Evolutionary conservation across 2,888 invertebrate genomes (phyloP).

Genomic region (Rosalia funebris): DNA sequence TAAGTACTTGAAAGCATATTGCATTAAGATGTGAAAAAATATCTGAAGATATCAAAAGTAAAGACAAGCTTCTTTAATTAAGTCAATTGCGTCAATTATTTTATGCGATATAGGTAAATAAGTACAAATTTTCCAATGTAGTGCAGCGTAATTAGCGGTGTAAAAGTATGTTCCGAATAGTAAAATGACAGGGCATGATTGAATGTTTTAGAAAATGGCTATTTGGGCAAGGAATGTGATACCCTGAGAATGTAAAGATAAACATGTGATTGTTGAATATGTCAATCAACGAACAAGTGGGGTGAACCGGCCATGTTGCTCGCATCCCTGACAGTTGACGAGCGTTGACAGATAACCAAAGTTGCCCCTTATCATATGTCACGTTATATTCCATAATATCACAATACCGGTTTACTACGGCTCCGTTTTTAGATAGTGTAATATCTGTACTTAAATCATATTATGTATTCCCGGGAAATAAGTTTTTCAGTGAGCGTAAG

Average conservation of each 20-base stretch:
- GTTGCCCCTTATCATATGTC: constrained; percentile 58
- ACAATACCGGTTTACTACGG: not conserved
- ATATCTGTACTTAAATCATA: constrained; percentile 1
- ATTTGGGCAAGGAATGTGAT: constrained; percentile 50
- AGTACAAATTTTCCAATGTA: too few species aligned
- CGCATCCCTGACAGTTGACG: constrained; percentile 59
- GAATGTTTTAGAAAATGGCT: constrained; percentile 48
- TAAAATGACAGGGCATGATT: constrained; percentile 47
- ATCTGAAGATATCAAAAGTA: too few species aligned
- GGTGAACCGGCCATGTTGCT: constrained; percentile 60
- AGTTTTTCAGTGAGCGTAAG: constrained; percentile 12
- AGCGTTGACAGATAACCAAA: constrained; percentile 56
- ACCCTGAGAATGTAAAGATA: constrained; percentile 57
- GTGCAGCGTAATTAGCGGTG: constrained; percentile 16
- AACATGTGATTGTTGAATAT: constrained; percentile 61
- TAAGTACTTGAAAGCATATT: too few species aligned
- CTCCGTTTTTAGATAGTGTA: not conserved
- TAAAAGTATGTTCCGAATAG: constrained; percentile 16
- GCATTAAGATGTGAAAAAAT: too few species aligned
- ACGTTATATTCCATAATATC: constrained; percentile 39
- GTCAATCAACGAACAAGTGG: constrained; percentile 61
- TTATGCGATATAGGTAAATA: too few species aligned
- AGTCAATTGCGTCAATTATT: too few species aligned
- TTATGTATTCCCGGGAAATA: constrained; percentile 1
- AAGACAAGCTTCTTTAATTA: too few species aligned